Evolutionary conservation across 2,113 vertebrate species (phyloP).

Genomic region (Balaenoptera acutorostrata): DNA sequence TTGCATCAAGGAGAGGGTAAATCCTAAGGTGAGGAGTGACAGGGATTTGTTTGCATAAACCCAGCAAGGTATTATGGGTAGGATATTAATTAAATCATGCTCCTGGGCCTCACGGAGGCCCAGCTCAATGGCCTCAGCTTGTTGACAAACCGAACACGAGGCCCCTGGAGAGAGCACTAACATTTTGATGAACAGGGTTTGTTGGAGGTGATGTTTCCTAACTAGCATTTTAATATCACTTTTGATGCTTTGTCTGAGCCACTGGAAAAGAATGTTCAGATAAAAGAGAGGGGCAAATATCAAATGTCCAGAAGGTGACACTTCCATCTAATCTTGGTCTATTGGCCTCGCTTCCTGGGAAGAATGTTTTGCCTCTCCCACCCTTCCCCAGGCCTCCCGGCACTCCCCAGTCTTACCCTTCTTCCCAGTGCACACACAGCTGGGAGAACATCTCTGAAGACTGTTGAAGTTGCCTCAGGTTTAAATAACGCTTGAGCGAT

Average conservation of each 20-base stretch:
- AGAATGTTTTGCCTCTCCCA: not conserved
- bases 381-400: not conserved
- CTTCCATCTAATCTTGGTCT: not conserved
- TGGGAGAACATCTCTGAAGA: slow-evolving; percentile 19
- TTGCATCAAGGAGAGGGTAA: slow-evolving; percentile 75
- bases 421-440: not conserved
- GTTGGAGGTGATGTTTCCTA: slow-evolving; percentile 67
- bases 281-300: slow-evolving; percentile 44
- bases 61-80: slow-evolving; percentile 61
- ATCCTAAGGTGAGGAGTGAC: slow-evolving; percentile 54
- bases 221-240: slow-evolving; percentile 44
- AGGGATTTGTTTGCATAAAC: slow-evolving; percentile 58
- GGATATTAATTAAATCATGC: slow-evolving; percentile 75
- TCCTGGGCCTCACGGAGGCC: slow-evolving; percentile 60
- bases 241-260: slow-evolving; percentile 53
- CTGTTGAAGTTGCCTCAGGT: not conserved
- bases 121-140: slow-evolving; percentile 60
- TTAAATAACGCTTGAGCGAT: slow-evolving; percentile 44
- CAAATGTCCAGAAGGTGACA: slow-evolving; percentile 35
- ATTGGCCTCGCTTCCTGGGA: not conserved
- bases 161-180: slow-evolving; percentile 63
- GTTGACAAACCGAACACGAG: slow-evolving; percentile 68
- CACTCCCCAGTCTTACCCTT: not conserved
- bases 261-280: slow-evolving; percentile 16
- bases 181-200: slow-evolving; percentile 69